Base-by-base conservation (phyloP, 2,113 vertebrate species). In the Prionailurus viverrinus region DNA sequence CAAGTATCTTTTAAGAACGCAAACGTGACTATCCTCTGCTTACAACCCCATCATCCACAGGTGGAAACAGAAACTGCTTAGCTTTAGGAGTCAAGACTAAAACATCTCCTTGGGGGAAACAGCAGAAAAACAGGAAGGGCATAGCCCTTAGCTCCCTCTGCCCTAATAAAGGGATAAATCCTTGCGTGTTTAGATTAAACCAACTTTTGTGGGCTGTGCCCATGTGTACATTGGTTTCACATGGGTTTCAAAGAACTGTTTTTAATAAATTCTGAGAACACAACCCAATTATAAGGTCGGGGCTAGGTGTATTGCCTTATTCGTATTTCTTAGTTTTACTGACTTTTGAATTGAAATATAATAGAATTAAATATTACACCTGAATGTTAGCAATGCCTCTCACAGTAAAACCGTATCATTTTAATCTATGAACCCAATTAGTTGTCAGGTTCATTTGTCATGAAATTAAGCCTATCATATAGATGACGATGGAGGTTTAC, bases 281-380 rank as follows among this genome's bases (percentile, higher is more conserved):
- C 27, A 71, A 39, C 23, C 29, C 48, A 63, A 8, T 80, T 80
- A 11, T 71, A 89, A 93, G 61, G 65, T 39, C 21, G 33, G 16
- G 8, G 69, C 19, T 68, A 80, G 8, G 5, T 55, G 23, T 36
- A 51, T 39, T 74, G 55, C 39, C 79, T 81, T n/a, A 39, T 71
- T 76, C 89, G 55, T 58, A 65, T 89, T 91, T 84, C 82, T 83
- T 89, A 33, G 51, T 82, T 95, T 73, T 66, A 63, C 71, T 95
- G 55, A 76, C 71, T 51, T 76, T 90, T 69, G 41, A 96, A 71
- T 29, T 76, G 29, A 94, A 95, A 71, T 51, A 39, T 33, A 33
- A 63, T 45, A 29, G 18, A 80, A 85, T 39, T 80, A 45, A 90
- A 91, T 68, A 85, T 69, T 80, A 51, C 4, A 65, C 41, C 23